A percentile compares a stretch with the other conserved stretches of the same genome.
Evolutionary conservation across 2,113 vertebrate species (phyloP).

Genomic region (Gadus chalcogrammus): DNA sequence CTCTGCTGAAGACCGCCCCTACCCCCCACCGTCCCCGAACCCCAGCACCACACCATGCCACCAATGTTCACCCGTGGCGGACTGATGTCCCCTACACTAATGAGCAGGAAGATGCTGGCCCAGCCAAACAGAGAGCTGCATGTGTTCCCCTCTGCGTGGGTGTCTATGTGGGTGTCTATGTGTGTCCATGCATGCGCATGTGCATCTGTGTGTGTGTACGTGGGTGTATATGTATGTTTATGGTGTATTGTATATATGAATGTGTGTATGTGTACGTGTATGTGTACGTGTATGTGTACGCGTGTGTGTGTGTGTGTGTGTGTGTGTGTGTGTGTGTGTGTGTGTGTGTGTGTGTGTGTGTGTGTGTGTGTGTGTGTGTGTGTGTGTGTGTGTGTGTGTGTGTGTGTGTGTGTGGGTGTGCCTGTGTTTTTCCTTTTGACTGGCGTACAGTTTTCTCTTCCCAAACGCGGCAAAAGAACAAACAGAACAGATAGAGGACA

Average conservation of each 20-base stretch:
- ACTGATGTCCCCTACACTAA: conserved; percentile 16
- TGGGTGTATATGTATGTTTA: background rate
- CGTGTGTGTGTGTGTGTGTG: background rate
- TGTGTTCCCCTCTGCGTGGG: background rate
- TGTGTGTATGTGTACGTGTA: no score
- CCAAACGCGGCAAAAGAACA: background rate
- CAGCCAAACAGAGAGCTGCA: background rate
- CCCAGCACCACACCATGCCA: no score
- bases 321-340: background rate
- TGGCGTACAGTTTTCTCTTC: no score
- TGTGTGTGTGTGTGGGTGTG: background rate
- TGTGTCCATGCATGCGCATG: background rate
- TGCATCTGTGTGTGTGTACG: background rate
- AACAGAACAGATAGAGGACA: no score
- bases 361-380: no score
- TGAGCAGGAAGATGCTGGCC: conserved; percentile 15
- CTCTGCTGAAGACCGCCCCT: background rate
- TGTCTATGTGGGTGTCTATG: background rate
- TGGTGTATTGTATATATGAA: no score
- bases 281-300: background rate
- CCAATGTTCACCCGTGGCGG: conserved; percentile 25
- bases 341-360: background rate
- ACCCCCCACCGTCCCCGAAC: no score
- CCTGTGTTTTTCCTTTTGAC: no score
- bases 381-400: no score